Base-by-base conservation (phyloP, 2,113 vertebrate genomes). In the Monopterus albus region DNA sequence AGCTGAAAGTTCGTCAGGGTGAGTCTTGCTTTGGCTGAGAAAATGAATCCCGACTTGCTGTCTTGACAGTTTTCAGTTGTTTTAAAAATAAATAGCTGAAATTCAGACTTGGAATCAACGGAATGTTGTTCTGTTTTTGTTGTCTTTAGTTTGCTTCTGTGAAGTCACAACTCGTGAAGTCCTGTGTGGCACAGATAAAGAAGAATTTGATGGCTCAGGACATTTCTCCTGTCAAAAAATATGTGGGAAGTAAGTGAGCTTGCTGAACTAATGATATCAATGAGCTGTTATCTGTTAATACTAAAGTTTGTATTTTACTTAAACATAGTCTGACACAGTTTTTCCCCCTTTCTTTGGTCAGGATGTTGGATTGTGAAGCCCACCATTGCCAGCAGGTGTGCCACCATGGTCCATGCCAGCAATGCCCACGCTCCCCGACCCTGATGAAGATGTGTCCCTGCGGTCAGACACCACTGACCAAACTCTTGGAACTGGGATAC, bases 161-260 rank as follows among this genome's bases (percentile, higher is more conserved):
- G 96, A 95, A 51, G 93, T 82, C 35, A 92, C 67, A n/a, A 90
- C 90, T 31, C 93, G 94, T 59, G 91, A 96, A 58, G 94, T 94
- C 23, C 83, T 89, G 7, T 99, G 98, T 87, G 98, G 97, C 60
- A 94, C 95, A 21, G 94, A 96, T 55, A 83, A 88, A 72, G 93
- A 95, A 12, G 88, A 88, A 39, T 96, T 93, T 73, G 94, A 97
- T 10, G 95, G 95, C 81, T 93, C 84, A 15, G 96, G 96, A 59
- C 92, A 93, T 86, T 99, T 97, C 86, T 93, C 94, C 13, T 99
- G 98, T 89, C 92, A 95, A 66, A 97, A 95, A 73, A 87, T 78
- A 33, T 99, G 98, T 92, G 95, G 91, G 81, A 96, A 95, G 98
- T 99, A 94, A n/a, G n/a, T n/a, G n/a, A 95, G 96, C 82, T 9